Base-by-base conservation (phyloP, 2,113 vertebrate species). In the Balaeniceps rex region DNA sequence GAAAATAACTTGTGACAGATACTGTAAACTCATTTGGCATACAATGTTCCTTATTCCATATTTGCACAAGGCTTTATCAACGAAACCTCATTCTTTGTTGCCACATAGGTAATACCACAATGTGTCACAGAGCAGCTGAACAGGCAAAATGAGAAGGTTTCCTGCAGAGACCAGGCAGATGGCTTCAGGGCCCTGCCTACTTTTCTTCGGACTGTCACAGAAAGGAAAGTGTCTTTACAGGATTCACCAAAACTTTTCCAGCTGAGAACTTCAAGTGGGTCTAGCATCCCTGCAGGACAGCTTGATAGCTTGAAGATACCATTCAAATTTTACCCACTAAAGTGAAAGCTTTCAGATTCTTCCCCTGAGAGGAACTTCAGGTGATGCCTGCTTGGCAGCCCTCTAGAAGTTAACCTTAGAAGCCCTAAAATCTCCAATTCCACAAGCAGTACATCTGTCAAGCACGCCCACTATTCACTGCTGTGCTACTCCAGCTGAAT, bases 401-500 rank as follows among this genome's bases (percentile, higher is more conserved):
- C 47, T 68, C 49, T 70, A 84, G 40, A 75, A 13, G 0, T 55
- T 91, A 91, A 93, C 61, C 82, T 93, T 36, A 94, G 82, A 83
- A 83, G 78, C 58, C 75, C 58, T 80, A 40, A 87, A 85, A 83
- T 65, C 71, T 88, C 66, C 23, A 49, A 0, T 80, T 96, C 61
- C 69, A 82, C 46, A 61, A 82, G 47, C 40, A 74, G 36, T 87
- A 71, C 57, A 42, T 79, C 87, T 11, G 9, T 82, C 91, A 79
- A 93, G 69, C 80, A 36, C 13, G 65, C 28, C 60, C 42, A n/a
- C 90, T 93, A 94, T 66, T 90, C 93, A 94, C 79, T 65, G 68
- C 84, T 83, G 84, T 83, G 70, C 71, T 94, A 75, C 87, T 94
- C 64, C 87, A 90, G 51, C 82, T 95, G 93, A 95, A 96, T 94